These are phyloP conservation scores for Hirtodrosophila alboralis DNA, from an alignment of 2,888 invertebrate genomes.

Conservation along the genomic window DNA sequence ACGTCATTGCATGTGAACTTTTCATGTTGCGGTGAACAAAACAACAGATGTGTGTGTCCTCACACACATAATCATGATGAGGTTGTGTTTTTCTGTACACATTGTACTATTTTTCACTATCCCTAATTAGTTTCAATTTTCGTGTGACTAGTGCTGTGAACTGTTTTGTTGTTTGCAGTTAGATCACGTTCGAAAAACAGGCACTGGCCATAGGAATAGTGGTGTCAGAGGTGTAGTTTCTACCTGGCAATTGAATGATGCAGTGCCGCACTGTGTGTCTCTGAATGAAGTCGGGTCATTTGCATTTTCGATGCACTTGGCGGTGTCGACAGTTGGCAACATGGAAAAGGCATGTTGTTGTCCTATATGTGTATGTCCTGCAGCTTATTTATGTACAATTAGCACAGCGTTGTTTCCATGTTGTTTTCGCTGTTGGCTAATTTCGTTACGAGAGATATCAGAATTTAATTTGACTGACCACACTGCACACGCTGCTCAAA, in stretches of 20 bases:
- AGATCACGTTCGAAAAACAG: neutral
- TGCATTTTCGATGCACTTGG: slow-evolving; percentile 51
- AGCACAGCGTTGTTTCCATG: slow-evolving; percentile 38
- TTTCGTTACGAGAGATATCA: slow-evolving; percentile 19
- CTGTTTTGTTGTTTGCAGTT: slow-evolving; percentile 5
- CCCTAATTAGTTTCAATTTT: slow-evolving; percentile 33
- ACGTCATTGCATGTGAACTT: neutral
- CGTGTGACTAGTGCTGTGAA: slow-evolving; percentile 13
- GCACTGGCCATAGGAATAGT: slow-evolving; percentile 4
- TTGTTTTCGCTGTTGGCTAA: slow-evolving; percentile 31
- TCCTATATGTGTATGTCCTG: slow-evolving; percentile 7
- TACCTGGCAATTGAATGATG: slow-evolving; percentile 44
- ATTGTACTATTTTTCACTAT: slow-evolving; percentile 41
- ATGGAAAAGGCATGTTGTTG: slow-evolving; percentile 41
- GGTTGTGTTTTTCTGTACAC: neutral
- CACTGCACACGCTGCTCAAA: slow-evolving; percentile 52
- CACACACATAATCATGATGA: slow-evolving; percentile 3
- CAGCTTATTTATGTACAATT: slow-evolving; percentile 56
- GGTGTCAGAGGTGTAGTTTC: slow-evolving; percentile 4
- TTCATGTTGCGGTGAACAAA: slow-evolving; percentile 4
- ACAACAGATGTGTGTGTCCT: slow-evolving; percentile 14
- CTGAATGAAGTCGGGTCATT: slow-evolving; percentile 66
- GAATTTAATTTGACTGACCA: slow-evolving; percentile 54
- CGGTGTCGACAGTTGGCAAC: slow-evolving; percentile 20
- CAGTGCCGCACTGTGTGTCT: no score